Percentiles rank a stretch among this genome's conserved stretches.
These are phyloP conservation scores for human (Homo sapiens) DNA, from an alignment of 2,113 vertebrate species.

Conservation along the genomic window GRCh38 chr12:15268501-15269000, in stretches of 20 bases:
- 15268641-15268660: not conserved
- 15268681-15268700: not conserved
- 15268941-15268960: not conserved
- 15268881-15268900: not conserved
- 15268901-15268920: constrained; percentile 30
- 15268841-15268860: not conserved
- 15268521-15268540: not conserved
- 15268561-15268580: not conserved
- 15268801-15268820: not conserved
- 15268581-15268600: not conserved
- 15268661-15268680: not conserved
- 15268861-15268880: not conserved
- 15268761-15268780: not conserved
- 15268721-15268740: not conserved
- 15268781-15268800: not conserved
- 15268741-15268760: not conserved
- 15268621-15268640: not conserved
- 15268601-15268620: constrained; percentile 28
- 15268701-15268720: not conserved
- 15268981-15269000: not conserved
- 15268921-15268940: not conserved
- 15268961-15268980: not conserved
- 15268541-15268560: not conserved
- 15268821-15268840: not conserved
- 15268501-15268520: not conserved